phyloP scores from a whole-genome alignment of 1,140 invertebrate genomes.

The Portunus trituberculatus region DNA sequence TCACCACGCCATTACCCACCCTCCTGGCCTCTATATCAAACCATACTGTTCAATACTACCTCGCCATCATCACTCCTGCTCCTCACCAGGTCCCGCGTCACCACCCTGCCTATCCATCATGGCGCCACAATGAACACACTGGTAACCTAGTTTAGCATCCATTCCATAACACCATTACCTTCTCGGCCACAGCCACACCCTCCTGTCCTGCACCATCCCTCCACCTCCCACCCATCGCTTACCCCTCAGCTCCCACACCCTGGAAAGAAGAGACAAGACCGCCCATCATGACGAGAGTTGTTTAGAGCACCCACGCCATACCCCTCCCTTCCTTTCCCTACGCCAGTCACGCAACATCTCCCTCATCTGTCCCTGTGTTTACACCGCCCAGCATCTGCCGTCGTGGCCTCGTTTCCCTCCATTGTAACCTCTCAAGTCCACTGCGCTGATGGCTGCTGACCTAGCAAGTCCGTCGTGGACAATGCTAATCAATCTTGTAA shows the following conservation, averaged over 20 bases:
- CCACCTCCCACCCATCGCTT: too few relatives aligned
- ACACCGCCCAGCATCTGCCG: conserved; percentile 6
- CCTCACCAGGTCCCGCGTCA: neutral
- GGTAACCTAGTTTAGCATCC: too few relatives aligned
- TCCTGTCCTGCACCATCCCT: neutral
- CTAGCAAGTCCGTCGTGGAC: neutral
- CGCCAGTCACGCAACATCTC: conserved; percentile 20
- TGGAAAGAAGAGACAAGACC: neutral
- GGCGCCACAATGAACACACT: too few relatives aligned
- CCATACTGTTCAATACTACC: neutral
- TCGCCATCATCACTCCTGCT: conserved; percentile 5
- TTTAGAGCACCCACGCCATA: neutral
- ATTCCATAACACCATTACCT: too few relatives aligned
- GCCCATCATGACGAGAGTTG: neutral
- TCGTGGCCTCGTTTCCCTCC: neutral
- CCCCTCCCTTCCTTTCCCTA: neutral
- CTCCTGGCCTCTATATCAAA: neutral
- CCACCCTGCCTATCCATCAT: too few relatives aligned
- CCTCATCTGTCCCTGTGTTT: neutral
- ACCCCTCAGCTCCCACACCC: too few relatives aligned
- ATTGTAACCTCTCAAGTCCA: neutral
- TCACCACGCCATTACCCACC: neutral
- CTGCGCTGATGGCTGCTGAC: neutral
- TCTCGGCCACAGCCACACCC: neutral
- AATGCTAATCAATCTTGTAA: neutral